Evolutionary conservation across 1,140 invertebrate species (phyloP).

Genomic region (Listronotus oregonensis): DNA sequence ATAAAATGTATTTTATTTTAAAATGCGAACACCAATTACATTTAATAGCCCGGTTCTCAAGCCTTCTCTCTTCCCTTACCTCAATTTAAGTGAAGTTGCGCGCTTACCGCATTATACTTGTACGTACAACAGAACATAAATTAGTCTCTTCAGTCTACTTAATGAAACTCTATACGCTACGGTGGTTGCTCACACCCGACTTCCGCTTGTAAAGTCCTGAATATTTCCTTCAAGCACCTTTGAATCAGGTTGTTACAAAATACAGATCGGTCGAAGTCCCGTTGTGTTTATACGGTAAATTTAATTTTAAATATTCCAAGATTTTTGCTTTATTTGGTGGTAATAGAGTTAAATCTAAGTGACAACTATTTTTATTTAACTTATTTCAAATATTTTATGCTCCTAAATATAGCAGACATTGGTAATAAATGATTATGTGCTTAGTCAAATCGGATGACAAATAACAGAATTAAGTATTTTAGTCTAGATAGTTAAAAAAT

Average conservation of each 20-base stretch:
- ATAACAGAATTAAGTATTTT: too few relatives aligned
- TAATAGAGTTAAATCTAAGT: too few relatives aligned
- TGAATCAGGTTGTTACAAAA: slow-evolving; percentile 16
- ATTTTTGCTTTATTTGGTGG: too few relatives aligned
- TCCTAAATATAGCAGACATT: too few relatives aligned
- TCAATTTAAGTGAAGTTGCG: slow-evolving; percentile 19
- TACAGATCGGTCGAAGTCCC: neutral
- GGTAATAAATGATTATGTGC: too few relatives aligned
- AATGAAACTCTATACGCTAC: slow-evolving; percentile 32
- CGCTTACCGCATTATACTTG: slow-evolving; percentile 16
- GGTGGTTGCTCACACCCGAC: slow-evolving; percentile 9
- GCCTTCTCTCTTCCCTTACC: slow-evolving; percentile 6
- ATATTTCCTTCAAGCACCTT: slow-evolving; percentile 20
- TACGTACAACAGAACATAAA: slow-evolving; percentile 28
- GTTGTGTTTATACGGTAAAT: too few relatives aligned
- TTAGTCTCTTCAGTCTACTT: slow-evolving; percentile 33
- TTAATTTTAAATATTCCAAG: too few relatives aligned
- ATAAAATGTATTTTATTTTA: slow-evolving; percentile 4
- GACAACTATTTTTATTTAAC: too few relatives aligned
- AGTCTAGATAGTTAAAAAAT: too few relatives aligned
- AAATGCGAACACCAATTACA: slow-evolving; percentile 21
- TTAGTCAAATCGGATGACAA: too few relatives aligned
- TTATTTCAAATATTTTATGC: too few relatives aligned
- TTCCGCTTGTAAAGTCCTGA: slow-evolving; percentile 18
- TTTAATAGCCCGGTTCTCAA: slow-evolving; percentile 19